Conservation (phyloP, 2,113 vertebrate species). For the Syngnathus typhle region DNA sequence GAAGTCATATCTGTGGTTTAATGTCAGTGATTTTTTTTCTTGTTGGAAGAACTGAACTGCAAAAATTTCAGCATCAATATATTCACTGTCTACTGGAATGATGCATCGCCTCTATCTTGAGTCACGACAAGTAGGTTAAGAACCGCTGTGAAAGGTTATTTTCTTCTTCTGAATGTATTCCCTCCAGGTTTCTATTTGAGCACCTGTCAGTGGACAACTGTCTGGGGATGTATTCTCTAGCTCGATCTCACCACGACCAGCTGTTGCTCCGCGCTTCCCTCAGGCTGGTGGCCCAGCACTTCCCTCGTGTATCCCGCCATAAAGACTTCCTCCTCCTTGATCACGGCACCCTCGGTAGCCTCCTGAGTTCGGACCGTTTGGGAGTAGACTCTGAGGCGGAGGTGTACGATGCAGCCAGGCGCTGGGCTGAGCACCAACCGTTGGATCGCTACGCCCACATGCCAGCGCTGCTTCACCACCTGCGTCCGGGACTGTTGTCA, state of each 20-base stretch:
- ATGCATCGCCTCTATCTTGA: too few species aligned
- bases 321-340: conserved; percentile 76
- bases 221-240: conserved; percentile 77
- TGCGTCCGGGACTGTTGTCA: conserved; percentile 73
- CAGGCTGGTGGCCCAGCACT: conserved; percentile 73
- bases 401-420: conserved; percentile 74
- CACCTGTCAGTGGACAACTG: conserved; percentile 77
- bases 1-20: conserved; percentile 3
- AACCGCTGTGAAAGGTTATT: not conserved
- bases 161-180: not conserved
- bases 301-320: conserved; percentile 72
- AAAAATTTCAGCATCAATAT: too few species aligned
- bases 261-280: conserved; percentile 74
- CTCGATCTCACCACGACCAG: conserved; percentile 77
- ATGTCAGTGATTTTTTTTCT: not conserved
- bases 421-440: conserved; percentile 74
- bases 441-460: conserved; percentile 70
- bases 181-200: conserved; percentile 73
- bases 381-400: conserved; percentile 74
- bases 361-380: conserved; percentile 76
- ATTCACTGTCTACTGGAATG: too few species aligned
- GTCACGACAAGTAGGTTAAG: not conserved
- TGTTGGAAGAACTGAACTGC: not conserved
- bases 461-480: conserved; percentile 68
- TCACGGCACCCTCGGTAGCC: conserved; percentile 72